Conservation (phyloP, 2,888 invertebrate genomes). For the Aplocera efformata region DNA sequence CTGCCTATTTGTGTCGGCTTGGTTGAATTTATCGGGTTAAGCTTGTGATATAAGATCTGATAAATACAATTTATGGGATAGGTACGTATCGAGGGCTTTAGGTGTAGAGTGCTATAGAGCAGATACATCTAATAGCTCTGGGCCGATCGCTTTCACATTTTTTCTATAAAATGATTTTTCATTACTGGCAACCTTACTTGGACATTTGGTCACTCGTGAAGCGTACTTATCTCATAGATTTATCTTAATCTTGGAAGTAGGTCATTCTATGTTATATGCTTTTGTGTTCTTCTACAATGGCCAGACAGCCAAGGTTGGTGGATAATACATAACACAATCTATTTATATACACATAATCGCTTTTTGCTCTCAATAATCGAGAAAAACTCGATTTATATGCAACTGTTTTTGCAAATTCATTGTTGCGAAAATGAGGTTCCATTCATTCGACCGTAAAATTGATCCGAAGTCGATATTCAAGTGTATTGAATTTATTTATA, state of each 20-base stretch:
- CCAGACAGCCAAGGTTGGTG: slow-evolving; percentile 5
- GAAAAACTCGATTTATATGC: slow-evolving; percentile 4
- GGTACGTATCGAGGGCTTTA: too few species aligned
- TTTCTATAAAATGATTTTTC: too few species aligned
- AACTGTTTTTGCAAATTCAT: slow-evolving; percentile 16
- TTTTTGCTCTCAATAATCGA: slow-evolving; percentile 1
- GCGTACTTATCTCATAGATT: too few species aligned
- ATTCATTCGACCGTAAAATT: slow-evolving; percentile 22
- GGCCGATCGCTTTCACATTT: too few species aligned
- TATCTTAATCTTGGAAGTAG: too few species aligned
- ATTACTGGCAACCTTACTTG: too few species aligned
- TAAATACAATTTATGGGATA: too few species aligned
- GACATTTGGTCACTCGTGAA: too few species aligned
- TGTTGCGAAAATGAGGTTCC: slow-evolving; percentile 16
- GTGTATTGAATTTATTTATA: slow-evolving; percentile 12
- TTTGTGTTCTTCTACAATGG: too few species aligned
- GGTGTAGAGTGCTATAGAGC: too few species aligned
- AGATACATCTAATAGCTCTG: too few species aligned
- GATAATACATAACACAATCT: slow-evolving; percentile 4
- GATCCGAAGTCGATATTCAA: slow-evolving; percentile 7
- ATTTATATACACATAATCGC: background rate
- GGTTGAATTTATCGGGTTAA: slow-evolving; percentile 19
- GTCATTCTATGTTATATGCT: too few species aligned
- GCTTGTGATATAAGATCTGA: background rate
- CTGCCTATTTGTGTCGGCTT: slow-evolving; percentile 10